phyloP scores from a whole-genome alignment of 1,140 invertebrate species.

The Rhopalosiphum padi region DNA sequence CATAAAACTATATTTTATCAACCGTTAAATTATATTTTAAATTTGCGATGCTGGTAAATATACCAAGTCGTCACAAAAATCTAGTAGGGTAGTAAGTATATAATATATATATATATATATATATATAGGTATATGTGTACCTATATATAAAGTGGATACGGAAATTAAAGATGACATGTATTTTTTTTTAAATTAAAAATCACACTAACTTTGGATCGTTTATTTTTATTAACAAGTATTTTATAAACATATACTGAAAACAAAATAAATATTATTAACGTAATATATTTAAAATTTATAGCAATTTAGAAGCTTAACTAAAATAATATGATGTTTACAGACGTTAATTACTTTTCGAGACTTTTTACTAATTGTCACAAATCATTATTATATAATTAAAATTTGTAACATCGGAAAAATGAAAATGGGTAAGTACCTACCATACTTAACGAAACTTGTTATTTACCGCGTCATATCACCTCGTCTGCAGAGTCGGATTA shows the following conservation, averaged over 20 bases:
- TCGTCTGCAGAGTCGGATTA: too few relatives aligned
- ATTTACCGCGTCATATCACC: neutral
- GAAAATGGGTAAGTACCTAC: neutral
- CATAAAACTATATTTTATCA: neutral
- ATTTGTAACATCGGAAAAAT: neutral
- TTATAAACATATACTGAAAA: neutral
- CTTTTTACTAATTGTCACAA: neutral
- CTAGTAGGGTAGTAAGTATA: neutral
- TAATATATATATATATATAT: too few relatives aligned
- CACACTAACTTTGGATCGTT: neutral
- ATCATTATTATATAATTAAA: too few relatives aligned
- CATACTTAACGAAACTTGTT: neutral
- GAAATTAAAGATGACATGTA: neutral
- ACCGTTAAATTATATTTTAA: neutral
- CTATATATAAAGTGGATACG: too few relatives aligned
- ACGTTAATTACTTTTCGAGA: neutral
- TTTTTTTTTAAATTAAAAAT: neutral
- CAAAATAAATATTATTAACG: neutral
- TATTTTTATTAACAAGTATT: neutral
- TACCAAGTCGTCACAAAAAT: neutral
- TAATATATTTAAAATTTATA: neutral
- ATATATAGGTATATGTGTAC: too few relatives aligned
- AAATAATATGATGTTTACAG: neutral
- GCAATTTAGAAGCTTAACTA: neutral
- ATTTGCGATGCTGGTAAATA: neutral